Conservation (phyloP, 1,140 invertebrate genomes). For the Propsilocerus akamusi region DNA sequence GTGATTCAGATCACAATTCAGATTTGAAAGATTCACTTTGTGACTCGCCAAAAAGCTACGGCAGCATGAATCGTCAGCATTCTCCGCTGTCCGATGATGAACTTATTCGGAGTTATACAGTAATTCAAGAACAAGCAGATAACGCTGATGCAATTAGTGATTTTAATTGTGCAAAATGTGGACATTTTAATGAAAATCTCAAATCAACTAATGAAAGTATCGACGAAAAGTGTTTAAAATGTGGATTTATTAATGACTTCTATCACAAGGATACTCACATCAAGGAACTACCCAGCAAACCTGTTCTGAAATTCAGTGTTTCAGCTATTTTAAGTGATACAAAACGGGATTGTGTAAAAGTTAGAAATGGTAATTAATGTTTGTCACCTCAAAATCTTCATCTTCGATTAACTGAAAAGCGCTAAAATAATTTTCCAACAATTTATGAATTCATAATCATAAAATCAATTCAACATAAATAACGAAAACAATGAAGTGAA, state of each 20-base stretch:
- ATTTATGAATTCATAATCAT: conserved; percentile 4
- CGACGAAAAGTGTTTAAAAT: not conserved
- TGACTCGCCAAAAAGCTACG: conserved; percentile 13
- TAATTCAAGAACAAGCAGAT: conserved; percentile 5
- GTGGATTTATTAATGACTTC: not conserved
- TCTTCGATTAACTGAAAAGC: too few species aligned
- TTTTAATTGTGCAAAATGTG: conserved; percentile 12
- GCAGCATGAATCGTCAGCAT: conserved; percentile 14
- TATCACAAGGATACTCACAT: not conserved
- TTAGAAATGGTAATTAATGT: conserved; percentile 25
- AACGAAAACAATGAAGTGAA: not conserved
- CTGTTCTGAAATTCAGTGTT: conserved; percentile 80
- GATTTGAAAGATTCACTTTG: conserved; percentile 8
- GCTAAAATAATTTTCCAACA: not conserved
- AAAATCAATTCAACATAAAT: conserved; percentile 1
- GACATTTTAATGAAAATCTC: conserved; percentile 7
- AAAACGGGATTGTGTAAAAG: conserved; percentile 21
- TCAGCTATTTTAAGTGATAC: conserved; percentile 65
- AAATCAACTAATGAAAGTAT: not conserved
- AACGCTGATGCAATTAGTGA: conserved; percentile 9
- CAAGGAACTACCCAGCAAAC: conserved; percentile 27
- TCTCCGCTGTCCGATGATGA: conserved; percentile 7
- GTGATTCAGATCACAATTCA: conserved; percentile 7
- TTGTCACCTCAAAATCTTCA: too few species aligned
- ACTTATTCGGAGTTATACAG: conserved; percentile 6